Evolutionary conservation across 2,888 invertebrate genomes (phyloP), one percentile per base, ranked within the genome.

Genomic region (Bruchidius siliquastri): DNA sequence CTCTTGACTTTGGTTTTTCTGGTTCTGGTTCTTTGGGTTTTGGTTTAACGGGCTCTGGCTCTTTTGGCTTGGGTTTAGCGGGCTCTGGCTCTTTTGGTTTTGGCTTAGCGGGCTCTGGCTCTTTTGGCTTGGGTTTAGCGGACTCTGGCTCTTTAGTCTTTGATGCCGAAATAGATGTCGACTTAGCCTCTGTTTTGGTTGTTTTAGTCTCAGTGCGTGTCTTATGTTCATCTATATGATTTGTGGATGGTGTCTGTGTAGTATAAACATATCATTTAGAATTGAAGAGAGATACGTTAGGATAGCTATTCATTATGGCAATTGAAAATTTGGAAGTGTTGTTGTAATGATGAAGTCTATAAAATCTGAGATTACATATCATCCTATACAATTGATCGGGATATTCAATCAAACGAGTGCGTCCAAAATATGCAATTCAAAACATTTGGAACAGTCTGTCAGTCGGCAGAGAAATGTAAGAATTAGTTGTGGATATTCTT

Each of bases 1-100:
- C 74, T n/a, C 76, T 75, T 67, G 73, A 70, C 66, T 73, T 72
- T 20, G 77, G 75, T 75, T 76, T 74, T 73, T 73, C 76, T 67
- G 70, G 32, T 67, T 69, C 74, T 70, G 22, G 71, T 20, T 73
- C 71, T 71, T 49, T 68, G 8, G 76, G 86, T 86, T 72, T 73
- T 71, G 76, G 77, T 76, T 72, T 77, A 68, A 68, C 85, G 71
- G 86, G 83, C 76, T 87, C 87, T 69, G 86, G 84, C 74, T 72
- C 72, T 72, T 76, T 74, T 67, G 75, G 74, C 72, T 75, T 79
- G 70, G 76, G 74, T 76, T 78, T 79, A 76, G 73, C 77, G 74
- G 73, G 72, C 13, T 22, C 71, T 3, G 71, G 66, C 68, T 71
- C 74, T n/a, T 77, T 75, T 67, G 73, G 71, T 68, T 73, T 72